Base-by-base conservation (phyloP, 2,797 vertebrate genomes). In the Phyllotis vaccarum region DNA sequence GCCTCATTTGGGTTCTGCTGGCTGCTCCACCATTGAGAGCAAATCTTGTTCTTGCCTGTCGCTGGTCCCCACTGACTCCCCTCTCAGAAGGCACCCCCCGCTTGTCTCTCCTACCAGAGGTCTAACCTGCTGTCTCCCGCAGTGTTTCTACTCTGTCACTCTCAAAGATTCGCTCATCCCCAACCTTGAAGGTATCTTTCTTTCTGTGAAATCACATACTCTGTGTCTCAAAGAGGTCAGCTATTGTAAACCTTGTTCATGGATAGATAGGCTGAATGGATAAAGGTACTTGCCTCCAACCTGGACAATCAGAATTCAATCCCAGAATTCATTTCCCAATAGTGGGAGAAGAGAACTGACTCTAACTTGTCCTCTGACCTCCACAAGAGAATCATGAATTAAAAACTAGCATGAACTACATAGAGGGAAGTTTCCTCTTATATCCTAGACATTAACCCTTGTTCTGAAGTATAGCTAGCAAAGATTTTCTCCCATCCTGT, bases 221-320 rank as follows among this genome's bases (percentile, higher is more conserved):
- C 66, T 62, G 16, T 85, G 37, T 94, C 86, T 86, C 3, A 12
- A 80, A 66, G n/a, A 8, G 5, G 54, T 79, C 27, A 22, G 40
- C 46, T 56, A 58, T 64, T 91, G 90, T 43, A 85, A 91, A 78
- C 22, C 49, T 62, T 90, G 49, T 46, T 70, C 34, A 54, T 46
- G 46, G 46, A 49, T 70, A 54, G 24, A 54, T 12, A n/a, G 34
- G 22, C 8, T 54, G 34, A 19, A 6, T 56, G 46, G 21, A 31
- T 24, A 49, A 85, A 49, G 27, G 11, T 49, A 62, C 58, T 68
- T 68, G 64, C 46, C 34, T 68, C 21, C 64, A 70, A 29, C 46
- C 22, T 12, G 3, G 9, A 40, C n/a, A 31, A 56, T 56, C 52
- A 37, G 49, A 56, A 19, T 56, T 86, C 24, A 31, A 8, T 16